phyloP scores from a whole-genome alignment of 1,140 invertebrate genomes.

The Ylistrum balloti region DNA sequence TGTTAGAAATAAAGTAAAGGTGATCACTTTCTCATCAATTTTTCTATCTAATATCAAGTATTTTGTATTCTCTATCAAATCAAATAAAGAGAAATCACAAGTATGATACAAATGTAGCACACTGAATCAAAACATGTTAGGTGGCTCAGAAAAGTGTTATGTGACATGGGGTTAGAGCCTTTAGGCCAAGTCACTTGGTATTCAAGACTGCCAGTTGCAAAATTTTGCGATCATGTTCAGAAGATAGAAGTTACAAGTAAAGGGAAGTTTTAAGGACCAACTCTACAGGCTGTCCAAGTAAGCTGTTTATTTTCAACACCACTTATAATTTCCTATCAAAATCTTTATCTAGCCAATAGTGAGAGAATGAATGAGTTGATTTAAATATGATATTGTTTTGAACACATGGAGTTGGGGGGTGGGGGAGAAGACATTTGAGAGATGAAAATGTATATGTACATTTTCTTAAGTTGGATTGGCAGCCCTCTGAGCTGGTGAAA shows the following conservation, averaged over 20 bases:
- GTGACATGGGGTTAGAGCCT: too few species aligned
- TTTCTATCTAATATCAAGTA: too few species aligned
- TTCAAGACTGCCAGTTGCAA: neutral
- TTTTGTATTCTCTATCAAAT: too few species aligned
- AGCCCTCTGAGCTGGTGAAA: conserved; percentile 5
- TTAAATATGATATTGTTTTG: neutral
- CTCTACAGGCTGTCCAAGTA: neutral
- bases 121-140: too few species aligned
- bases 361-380: neutral
- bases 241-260: too few species aligned
- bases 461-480: neutral
- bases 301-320: conserved; percentile 15
- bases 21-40: too few species aligned
- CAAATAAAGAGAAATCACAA: too few species aligned
- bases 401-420: neutral
- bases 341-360: neutral
- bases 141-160: too few species aligned
- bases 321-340: neutral
- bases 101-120: too few species aligned
- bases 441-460: neutral
- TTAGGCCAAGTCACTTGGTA: neutral
- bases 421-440: conserved; percentile 5
- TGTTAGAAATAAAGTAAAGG: too few species aligned
- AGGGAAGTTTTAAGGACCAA: neutral
- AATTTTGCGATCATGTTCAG: neutral